Conservation (phyloP, 64 coral and sea anemone species). For the Porites lutea region DNA sequence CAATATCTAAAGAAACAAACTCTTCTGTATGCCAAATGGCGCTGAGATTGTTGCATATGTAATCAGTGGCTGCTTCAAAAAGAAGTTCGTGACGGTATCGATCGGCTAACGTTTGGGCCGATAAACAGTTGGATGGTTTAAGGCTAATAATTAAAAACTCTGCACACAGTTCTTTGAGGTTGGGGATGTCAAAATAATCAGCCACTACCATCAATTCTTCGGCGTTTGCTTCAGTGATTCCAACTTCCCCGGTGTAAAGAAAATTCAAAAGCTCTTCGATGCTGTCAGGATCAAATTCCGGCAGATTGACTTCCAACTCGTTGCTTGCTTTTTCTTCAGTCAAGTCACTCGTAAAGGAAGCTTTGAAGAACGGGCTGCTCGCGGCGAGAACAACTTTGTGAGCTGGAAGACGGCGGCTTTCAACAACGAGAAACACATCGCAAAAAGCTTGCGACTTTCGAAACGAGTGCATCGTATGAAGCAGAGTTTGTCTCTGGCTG, state of each 20-base stretch:
- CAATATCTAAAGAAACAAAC: constrained; percentile 5
- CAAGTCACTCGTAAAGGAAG: constrained; percentile 17
- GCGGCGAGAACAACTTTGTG: constrained; percentile 36
- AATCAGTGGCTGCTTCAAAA: constrained; percentile 9
- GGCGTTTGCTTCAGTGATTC: constrained; percentile 1
- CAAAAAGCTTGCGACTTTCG: constrained; percentile 35
- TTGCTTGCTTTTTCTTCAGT: background rate
- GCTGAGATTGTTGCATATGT: constrained; percentile 17
- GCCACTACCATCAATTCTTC: background rate
- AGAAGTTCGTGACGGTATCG: background rate
- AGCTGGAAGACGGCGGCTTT: background rate
- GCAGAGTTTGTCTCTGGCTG: background rate
- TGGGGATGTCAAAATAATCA: constrained; percentile 21
- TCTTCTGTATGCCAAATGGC: constrained; percentile 27
- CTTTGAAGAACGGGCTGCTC: constrained; percentile 17
- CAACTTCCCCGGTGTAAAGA: constrained; percentile 22
- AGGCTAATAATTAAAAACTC: constrained; percentile 31
- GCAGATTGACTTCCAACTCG: background rate
- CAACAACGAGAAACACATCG: constrained; percentile 6
- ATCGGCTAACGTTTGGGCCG: background rate
- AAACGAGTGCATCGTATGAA: constrained; percentile 26
- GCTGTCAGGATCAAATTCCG: background rate
- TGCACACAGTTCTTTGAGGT: constrained; percentile 29
- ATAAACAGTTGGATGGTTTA: constrained; percentile 12
- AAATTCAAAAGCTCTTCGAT: constrained; percentile 37